Evolutionary conservation across 2,888 invertebrate genomes (phyloP), one percentile per base, ranked within the genome.

Genomic region (Tuberolachnus salignus): DNA sequence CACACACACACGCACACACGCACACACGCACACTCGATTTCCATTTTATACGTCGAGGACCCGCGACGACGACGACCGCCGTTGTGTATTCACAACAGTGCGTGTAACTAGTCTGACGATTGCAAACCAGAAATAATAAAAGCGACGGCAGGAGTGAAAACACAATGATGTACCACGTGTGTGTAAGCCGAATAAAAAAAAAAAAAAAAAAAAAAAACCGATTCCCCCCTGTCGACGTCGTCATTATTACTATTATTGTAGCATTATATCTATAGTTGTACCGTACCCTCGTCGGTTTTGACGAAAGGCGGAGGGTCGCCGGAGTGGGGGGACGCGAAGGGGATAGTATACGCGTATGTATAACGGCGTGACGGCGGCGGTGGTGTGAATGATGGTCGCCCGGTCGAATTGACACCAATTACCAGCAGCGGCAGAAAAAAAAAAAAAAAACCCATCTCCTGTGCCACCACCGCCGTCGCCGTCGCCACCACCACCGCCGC

Each of bases 321-420:
- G 13, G 53, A 34, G 10, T 1, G 53, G 53, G 16, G 61, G 34
- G 34, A 4, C 16, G n/a, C 44, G 57, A 57, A 44, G 44, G 71
- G 59, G 49, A 59, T 53, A 66, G 16, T 6, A 66, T 49, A 67
- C 13, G 14, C 49, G 23, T 73, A 44, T 53, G 51, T 74, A 73
- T 69, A 70, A 70, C 44, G 64, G 73, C 42, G 73, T 74, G 73
- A 74, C 73, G 73, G 72, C 46, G 23, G 46, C 51, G 61, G 72
- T 46, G 73, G 73, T 74, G 73, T 74, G 73, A 74, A 74, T 74
- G 73, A 74, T 74, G 73, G 73, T 74, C 64, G 73, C 73, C 73
- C 73, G 73, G n/a, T 74, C 73, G 73, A 74, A 74, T 74, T 74
- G 73, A 74, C 73, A 74, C 73, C 73, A 74, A 74, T 74, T 74